Evolutionary conservation across 2,888 invertebrate species (phyloP).

Genomic region (Drosophila lacicola): DNA sequence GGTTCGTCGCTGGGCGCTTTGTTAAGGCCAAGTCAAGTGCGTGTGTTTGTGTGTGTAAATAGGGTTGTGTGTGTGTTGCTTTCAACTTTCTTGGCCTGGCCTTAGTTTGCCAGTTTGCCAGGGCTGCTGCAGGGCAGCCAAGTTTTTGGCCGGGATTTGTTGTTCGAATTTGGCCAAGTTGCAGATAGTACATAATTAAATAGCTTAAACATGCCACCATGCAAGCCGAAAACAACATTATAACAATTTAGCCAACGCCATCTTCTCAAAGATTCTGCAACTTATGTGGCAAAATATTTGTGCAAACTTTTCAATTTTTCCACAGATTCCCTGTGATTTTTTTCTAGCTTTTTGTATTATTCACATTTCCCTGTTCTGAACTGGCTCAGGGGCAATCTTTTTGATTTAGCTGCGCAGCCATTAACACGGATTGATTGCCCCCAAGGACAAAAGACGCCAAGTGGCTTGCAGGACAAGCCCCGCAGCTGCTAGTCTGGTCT

Average conservation of each 20-base stretch:
- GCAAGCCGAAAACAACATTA: conserved; percentile 35
- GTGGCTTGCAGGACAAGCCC: conserved; percentile 74
- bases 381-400: conserved; percentile 56
- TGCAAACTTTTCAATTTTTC: conserved; percentile 61
- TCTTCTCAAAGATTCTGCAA: conserved; percentile 52
- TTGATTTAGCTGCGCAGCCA: conserved; percentile 75
- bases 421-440: conserved; percentile 80
- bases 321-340: conserved; percentile 21
- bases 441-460: conserved; percentile 71
- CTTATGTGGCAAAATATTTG: conserved; percentile 73
- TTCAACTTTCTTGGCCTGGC: conserved; percentile 43
- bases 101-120: conserved; percentile 23
- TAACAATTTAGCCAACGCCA: conserved; percentile 57
- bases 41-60: conserved; percentile 24
- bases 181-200: conserved; percentile 72
- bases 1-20: conserved; percentile 17
- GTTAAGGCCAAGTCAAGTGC: conserved; percentile 42
- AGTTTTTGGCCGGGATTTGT: conserved; percentile 50
- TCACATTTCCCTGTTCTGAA: not conserved
- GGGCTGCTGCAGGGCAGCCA: conserved; percentile 43
- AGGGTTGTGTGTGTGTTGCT: conserved; percentile 22
- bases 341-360: not conserved
- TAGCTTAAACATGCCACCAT: conserved; percentile 59
- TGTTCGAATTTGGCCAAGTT: conserved; percentile 46
- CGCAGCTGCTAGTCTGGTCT: conserved; percentile 3